Evolutionary conservation across 2,888 invertebrate genomes (phyloP).

Genomic region (Thymelicus sylvestris): DNA sequence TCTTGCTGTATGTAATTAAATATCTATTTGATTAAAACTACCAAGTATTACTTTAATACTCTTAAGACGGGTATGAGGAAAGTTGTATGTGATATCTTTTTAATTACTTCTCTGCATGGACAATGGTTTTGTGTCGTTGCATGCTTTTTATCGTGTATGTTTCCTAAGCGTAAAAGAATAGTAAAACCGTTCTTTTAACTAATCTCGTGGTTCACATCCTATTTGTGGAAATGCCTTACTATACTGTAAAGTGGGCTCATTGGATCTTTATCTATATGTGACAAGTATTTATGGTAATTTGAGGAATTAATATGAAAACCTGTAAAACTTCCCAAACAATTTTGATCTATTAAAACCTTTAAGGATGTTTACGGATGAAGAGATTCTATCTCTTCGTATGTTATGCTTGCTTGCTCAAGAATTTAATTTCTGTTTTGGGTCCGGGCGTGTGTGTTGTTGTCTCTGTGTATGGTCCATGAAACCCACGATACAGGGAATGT

Average conservation of each 20-base stretch:
- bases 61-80: neutral
- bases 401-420: too few relatives aligned
- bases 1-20: conserved; percentile 32
- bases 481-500: too few relatives aligned
- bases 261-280: neutral
- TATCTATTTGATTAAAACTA: conserved; percentile 22
- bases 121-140: conserved; percentile 17
- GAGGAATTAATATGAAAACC: neutral
- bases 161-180: neutral
- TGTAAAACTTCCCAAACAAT: too few relatives aligned
- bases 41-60: neutral
- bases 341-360: too few relatives aligned
- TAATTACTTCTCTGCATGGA: conserved; percentile 29
- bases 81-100: conserved; percentile 29
- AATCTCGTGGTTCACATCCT: neutral
- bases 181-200: neutral
- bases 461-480: too few relatives aligned
- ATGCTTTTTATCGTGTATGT: neutral
- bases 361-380: too few relatives aligned
- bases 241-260: neutral
- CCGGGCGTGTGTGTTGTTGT: too few relatives aligned
- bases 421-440: too few relatives aligned
- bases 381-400: too few relatives aligned
- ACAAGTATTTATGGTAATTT: neutral
- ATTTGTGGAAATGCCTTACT: neutral